Evolutionary conservation across 2,113 vertebrate genomes (phyloP).

Genomic region (Bombycilla garrulus): DNA sequence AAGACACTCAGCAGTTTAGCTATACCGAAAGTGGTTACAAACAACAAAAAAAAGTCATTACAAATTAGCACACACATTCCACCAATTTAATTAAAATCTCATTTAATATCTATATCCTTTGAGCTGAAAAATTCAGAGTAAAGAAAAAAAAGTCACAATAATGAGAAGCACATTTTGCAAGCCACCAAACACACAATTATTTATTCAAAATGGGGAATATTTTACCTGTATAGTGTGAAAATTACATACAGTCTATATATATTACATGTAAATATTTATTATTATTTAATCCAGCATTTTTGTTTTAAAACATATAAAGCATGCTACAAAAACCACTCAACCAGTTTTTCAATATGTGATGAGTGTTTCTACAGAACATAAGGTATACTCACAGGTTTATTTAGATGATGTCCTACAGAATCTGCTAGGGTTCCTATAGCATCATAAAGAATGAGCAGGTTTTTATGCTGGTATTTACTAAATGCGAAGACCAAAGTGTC

Average conservation of each 20-base stretch:
- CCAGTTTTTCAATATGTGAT: background rate
- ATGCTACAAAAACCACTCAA: background rate
- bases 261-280: background rate
- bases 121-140: background rate
- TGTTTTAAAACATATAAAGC: background rate
- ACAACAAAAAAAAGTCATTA: background rate
- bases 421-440: slow-evolving; percentile 96
- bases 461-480: slow-evolving; percentile 99
- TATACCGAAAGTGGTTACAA: background rate
- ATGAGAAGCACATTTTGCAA: background rate
- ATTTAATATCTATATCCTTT: background rate
- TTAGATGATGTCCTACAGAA: slow-evolving; percentile 96
- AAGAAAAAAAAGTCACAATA: background rate
- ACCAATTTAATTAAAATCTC: background rate
- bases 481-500: slow-evolving; percentile 96
- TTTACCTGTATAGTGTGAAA: background rate
- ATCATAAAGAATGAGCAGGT: slow-evolving; percentile 95
- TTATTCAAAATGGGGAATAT: background rate
- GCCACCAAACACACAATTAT: background rate
- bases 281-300: background rate
- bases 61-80: background rate
- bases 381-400: slow-evolving; percentile 86
- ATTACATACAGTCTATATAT: background rate
- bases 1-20: background rate
- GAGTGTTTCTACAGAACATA: background rate